Evolutionary conservation across 2,113 vertebrate species (phyloP).

Genomic region (Hipposideros armiger): DNA sequence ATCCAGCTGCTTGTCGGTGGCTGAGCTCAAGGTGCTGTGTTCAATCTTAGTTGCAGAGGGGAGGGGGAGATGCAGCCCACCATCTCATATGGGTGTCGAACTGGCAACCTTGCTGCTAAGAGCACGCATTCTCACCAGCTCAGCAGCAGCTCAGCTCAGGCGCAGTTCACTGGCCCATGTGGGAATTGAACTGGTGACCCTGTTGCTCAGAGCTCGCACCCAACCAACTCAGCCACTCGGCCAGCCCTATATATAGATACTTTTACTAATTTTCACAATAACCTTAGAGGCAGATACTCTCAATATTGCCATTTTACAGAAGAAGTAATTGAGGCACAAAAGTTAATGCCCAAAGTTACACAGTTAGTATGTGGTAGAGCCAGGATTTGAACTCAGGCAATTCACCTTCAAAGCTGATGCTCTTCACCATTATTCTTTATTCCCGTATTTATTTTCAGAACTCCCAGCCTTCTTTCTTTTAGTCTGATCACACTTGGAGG

Average conservation of each 20-base stretch:
- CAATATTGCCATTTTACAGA: neutral
- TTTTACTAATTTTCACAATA: neutral
- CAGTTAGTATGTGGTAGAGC: neutral
- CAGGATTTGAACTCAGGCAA: neutral
- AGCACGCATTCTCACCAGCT: no score
- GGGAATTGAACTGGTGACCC: no score
- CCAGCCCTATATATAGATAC: neutral
- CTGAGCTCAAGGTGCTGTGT: no score
- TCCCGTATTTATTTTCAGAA: constrained; percentile 51
- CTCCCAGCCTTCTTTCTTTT: constrained; percentile 41
- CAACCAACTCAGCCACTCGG: no score
- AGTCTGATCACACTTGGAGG: constrained; percentile 61
- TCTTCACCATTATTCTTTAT: neutral
- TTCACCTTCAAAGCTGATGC: neutral
- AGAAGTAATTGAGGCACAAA: neutral
- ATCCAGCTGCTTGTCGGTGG: no score
- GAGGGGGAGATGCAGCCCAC: no score
- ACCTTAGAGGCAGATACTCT: neutral
- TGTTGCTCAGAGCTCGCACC: no score
- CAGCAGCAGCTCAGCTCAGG: no score
- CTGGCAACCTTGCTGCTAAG: no score
- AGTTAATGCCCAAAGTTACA: neutral
- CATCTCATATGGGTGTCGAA: no score
- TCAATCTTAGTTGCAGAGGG: no score
- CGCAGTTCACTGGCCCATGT: no score